phyloP scores from a whole-genome alignment of 2,888 invertebrate species.

The Oeneis ivallda region DNA sequence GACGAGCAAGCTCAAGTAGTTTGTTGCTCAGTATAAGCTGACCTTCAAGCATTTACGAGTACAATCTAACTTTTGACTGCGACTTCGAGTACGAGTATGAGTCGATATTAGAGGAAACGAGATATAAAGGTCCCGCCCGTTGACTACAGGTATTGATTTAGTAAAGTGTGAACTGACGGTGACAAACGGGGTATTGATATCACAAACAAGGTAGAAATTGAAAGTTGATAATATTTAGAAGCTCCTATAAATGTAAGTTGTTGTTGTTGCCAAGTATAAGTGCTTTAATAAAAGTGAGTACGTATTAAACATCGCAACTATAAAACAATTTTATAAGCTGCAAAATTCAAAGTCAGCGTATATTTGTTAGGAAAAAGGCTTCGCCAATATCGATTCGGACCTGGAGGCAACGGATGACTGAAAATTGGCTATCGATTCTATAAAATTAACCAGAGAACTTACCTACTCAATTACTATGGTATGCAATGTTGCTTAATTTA shows the following conservation, averaged over 20 bases:
- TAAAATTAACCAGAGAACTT: background rate
- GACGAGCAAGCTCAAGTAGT: too few species aligned
- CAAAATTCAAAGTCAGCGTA: background rate
- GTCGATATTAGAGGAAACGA: constrained; percentile 1
- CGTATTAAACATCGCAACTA: background rate
- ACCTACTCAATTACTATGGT: too few species aligned
- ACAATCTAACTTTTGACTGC: background rate
- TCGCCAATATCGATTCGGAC: constrained; percentile 31
- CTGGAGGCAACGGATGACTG: constrained; percentile 24
- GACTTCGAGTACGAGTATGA: background rate
- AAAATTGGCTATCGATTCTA: background rate
- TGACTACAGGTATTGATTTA: constrained; percentile 17
- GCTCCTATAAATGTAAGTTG: too few species aligned
- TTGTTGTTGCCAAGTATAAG: too few species aligned
- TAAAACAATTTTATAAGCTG: background rate
- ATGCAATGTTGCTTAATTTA: too few species aligned
- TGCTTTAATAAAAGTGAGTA: background rate
- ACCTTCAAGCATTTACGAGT: too few species aligned
- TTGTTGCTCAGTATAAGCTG: too few species aligned
- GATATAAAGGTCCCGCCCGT: background rate
- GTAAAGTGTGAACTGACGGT: constrained; percentile 2
- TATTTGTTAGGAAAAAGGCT: constrained; percentile 24
- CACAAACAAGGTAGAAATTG: background rate
- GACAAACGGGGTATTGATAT: constrained; percentile 6
- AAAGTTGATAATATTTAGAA: too few species aligned